These are phyloP conservation scores for Diprion similis DNA, from an alignment of 1,140 invertebrate genomes.

Conservation along the genomic window DNA sequence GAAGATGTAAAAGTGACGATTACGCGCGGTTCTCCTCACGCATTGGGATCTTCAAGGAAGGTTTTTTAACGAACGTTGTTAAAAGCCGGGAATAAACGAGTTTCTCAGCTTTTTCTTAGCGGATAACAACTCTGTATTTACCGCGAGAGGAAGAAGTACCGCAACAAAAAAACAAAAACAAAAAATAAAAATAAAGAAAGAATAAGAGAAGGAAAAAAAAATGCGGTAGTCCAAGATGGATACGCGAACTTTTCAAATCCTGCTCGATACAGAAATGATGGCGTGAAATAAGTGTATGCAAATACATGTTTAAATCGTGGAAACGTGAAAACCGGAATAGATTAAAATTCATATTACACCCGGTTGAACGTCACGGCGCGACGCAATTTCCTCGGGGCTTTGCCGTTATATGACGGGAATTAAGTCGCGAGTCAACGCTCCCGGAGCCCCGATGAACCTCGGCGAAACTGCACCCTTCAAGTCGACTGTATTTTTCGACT, in stretches of 20 bases:
- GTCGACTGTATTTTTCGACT: no score
- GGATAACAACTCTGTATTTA: not conserved
- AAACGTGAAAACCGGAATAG: not conserved
- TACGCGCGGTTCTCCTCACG: not conserved
- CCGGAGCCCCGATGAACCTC: no score
- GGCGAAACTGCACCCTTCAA: no score
- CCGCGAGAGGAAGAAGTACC: not conserved
- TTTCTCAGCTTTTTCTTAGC: not conserved
- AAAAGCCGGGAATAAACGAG: not conserved
- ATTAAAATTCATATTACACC: not conserved
- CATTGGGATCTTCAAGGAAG: not conserved
- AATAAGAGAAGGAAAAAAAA: no score
- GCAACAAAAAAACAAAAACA: no score
- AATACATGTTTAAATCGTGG: not conserved
- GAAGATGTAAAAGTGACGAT: not conserved
- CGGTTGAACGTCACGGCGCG: not conserved
- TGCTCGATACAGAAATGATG: no score
- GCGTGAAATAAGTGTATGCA: not conserved
- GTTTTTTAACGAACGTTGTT: conserved; percentile 5
- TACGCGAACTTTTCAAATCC: no score
- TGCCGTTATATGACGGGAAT: no score
- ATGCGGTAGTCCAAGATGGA: no score
- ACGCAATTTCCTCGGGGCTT: no score
- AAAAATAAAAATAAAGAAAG: no score
- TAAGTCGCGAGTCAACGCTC: no score